Conservation (phyloP, 1,140 invertebrate genomes). For the silkworm (Bombyx mori) region ASM3026992v2 NC_085114.1:4018501-4019000, state of each 20-base stretch:
- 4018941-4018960: no score
- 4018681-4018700: no score
- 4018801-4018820: conserved; percentile 82
- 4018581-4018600: conserved; percentile 87
- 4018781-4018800: conserved; percentile 60
- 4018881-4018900: conserved; percentile 70
- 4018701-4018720: no score
- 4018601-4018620: conserved; percentile 96
- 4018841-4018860: conserved; percentile 72
- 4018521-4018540: conserved; percentile 91
- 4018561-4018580: conserved; percentile 86
- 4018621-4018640: conserved; percentile 76
- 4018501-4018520: conserved; percentile 93
- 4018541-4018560: conserved; percentile 84
- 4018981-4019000: no score
- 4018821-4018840: conserved; percentile 78
- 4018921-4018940: no score
- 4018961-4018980: no score
- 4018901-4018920: conserved; percentile 50
- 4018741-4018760: no score
- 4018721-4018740: no score
- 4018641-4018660: no score
- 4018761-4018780: no score
- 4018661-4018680: no score
- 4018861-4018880: conserved; percentile 70